These are phyloP conservation scores for Schizotus pectinicornis DNA, from an alignment of 2,888 invertebrate genomes.

Conservation along the genomic window DNA sequence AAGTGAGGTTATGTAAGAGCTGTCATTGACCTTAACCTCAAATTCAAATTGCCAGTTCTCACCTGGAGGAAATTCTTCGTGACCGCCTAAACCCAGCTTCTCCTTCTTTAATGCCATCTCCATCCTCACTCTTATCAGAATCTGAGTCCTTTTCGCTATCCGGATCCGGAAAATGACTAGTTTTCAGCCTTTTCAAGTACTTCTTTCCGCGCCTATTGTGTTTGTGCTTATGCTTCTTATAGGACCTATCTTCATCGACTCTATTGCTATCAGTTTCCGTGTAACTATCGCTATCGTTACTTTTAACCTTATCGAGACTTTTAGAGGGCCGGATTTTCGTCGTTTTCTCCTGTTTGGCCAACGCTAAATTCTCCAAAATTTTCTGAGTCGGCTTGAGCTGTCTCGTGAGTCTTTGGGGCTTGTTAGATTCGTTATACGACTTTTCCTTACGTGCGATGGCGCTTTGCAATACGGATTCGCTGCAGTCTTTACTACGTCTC, in stretches of 20 bases:
- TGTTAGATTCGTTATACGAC: constrained; percentile 64
- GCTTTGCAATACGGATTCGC: constrained; percentile 70
- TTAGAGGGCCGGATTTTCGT: constrained; percentile 7
- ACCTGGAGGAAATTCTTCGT: constrained; percentile 45
- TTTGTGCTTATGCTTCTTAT: constrained; percentile 33
- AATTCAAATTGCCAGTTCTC: not conserved
- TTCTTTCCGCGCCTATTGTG: constrained; percentile 37
- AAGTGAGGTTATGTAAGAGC: not conserved
- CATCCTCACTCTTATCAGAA: constrained; percentile 33
- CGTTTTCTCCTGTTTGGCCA: constrained; percentile 45
- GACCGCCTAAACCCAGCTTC: constrained; percentile 38
- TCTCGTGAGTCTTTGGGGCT: constrained; percentile 61
- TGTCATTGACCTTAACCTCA: not conserved
- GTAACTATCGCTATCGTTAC: constrained; percentile 30
- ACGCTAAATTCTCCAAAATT: constrained; percentile 69
- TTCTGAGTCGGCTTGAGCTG: constrained; percentile 73
- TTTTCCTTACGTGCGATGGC: constrained; percentile 78
- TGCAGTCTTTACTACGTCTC: constrained; percentile 67
- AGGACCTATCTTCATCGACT: constrained; percentile 23
- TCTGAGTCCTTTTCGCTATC: constrained; percentile 41
- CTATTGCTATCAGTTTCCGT: constrained; percentile 20
- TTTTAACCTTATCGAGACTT: constrained; percentile 23
- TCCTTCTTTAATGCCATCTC: constrained; percentile 28
- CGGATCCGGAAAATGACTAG: constrained; percentile 3
- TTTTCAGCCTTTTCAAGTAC: constrained; percentile 33